A percentile compares a stretch with the other conserved stretches of the same genome.
These are phyloP conservation scores for Ditylenchus weischeri DNA, from an alignment of 2,888 invertebrate genomes.

Conservation along the genomic window DNA sequence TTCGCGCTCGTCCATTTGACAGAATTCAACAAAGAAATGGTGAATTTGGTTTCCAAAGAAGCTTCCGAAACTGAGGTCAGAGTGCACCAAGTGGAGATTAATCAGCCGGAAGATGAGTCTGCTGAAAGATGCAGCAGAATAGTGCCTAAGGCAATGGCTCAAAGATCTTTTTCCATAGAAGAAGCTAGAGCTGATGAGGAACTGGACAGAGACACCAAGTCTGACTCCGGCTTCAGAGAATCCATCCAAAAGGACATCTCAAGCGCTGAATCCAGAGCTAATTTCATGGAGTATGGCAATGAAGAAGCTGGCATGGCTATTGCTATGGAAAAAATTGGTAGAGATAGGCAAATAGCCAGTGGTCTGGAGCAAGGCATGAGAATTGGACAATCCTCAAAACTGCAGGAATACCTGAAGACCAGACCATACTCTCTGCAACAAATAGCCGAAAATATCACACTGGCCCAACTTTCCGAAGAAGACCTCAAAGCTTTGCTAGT, in stretches of 20 bases:
- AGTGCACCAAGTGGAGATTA: not conserved
- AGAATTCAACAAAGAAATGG: not conserved
- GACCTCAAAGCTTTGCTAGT: no score
- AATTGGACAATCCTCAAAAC: no score
- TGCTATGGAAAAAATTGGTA: not conserved
- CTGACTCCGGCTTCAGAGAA: constrained; percentile 21
- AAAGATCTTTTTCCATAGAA: not conserved
- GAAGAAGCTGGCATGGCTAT: constrained; percentile 1
- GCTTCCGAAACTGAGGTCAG: not conserved
- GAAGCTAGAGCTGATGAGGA: no score
- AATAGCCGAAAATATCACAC: no score
- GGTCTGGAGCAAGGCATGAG: not conserved
- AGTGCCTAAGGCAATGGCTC: not conserved
- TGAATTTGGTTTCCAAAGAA: not conserved
- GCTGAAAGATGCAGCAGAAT: not conserved
- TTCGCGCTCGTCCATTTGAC: not conserved
- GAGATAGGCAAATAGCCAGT: not conserved
- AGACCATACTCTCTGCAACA: no score
- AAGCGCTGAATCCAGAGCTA: not conserved
- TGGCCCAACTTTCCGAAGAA: no score
- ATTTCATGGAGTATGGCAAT: not conserved
- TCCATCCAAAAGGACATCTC: constrained; percentile 5
- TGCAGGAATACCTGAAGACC: no score
- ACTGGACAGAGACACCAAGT: constrained; percentile 1
- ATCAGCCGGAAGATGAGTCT: not conserved